phyloP scores from a whole-genome alignment of 2,888 invertebrate genomes.

The Formica aserva region DNA sequence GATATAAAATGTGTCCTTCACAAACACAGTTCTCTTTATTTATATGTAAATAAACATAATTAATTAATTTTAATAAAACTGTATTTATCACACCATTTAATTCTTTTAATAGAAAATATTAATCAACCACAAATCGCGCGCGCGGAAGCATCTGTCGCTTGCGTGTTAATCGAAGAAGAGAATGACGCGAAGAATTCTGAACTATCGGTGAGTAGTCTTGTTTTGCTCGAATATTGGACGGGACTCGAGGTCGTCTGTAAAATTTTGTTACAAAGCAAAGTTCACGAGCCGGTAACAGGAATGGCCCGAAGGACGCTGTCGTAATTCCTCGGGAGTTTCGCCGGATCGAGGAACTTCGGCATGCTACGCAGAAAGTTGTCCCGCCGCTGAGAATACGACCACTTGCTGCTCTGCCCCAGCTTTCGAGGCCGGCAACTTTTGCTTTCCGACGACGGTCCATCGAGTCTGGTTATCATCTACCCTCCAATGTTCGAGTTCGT shows the following conservation, averaged over 20 bases:
- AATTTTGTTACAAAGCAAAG: conserved; percentile 67
- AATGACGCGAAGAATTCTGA: conserved; percentile 15
- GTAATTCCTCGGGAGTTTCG: conserved; percentile 68
- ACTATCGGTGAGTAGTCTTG: conserved; percentile 28
- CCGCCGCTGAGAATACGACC: conserved; percentile 71
- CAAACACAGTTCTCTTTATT: not conserved
- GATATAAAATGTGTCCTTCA: not conserved
- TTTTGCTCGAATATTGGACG: conserved; percentile 39
- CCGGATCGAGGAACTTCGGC: conserved; percentile 68
- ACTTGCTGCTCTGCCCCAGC: conserved; percentile 70
- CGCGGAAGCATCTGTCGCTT: not conserved
- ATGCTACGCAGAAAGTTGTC: conserved; percentile 65
- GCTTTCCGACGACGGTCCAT: conserved; percentile 62
- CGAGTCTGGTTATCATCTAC: conserved; percentile 59
- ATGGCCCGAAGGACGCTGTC: conserved; percentile 62
- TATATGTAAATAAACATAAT: not conserved
- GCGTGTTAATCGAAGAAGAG: not conserved
- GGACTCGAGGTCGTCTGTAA: conserved; percentile 56
- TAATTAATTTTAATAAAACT: not conserved
- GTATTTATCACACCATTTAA: not conserved
- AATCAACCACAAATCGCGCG: not conserved
- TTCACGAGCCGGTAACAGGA: conserved; percentile 67
- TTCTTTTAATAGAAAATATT: not conserved
- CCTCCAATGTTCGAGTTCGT: conserved; percentile 40
- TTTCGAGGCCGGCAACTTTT: conserved; percentile 67